Evolutionary conservation across 1,140 invertebrate genomes (phyloP).

Genomic region (Papilio aristodemus): DNA sequence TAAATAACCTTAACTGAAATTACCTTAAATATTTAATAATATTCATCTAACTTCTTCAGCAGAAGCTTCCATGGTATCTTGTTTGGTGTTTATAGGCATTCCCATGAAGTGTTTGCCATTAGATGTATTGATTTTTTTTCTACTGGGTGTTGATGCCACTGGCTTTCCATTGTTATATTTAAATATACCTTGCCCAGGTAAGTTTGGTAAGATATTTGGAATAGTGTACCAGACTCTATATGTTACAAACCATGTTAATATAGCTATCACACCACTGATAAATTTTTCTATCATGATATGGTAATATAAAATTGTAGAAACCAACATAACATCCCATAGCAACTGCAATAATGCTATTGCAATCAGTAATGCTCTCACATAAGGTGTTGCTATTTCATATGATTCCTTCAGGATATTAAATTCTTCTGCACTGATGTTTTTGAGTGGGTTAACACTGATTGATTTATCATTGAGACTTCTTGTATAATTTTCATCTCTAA

Average conservation of each 20-base stretch:
- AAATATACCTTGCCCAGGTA: conserved; percentile 90
- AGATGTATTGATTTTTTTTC: conserved; percentile 63
- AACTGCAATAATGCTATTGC: conserved; percentile 89
- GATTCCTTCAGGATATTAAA: conserved; percentile 85
- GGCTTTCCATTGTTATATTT: conserved; percentile 85
- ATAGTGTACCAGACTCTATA: conserved; percentile 91
- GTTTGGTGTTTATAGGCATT: conserved; percentile 84
- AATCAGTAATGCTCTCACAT: conserved; percentile 90
- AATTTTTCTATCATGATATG: conserved; percentile 98
- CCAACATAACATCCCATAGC: conserved; percentile 96
- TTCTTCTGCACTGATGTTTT: conserved; percentile 85
- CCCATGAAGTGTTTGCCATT: conserved; percentile 88
- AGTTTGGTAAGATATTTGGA: conserved; percentile 82
- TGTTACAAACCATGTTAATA: conserved; percentile 94
- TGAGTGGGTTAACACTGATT: conserved; percentile 84
- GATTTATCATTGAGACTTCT: conserved; percentile 82
- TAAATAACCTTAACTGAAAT: conserved; percentile 2
- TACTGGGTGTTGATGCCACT: conserved; percentile 50
- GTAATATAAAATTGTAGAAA: conserved; percentile 95
- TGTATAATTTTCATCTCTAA: conserved; percentile 89
- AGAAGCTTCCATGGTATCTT: conserved; percentile 50
- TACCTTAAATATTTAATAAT: conserved; percentile 13
- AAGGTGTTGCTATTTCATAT: conserved; percentile 90
- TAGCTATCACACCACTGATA: conserved; percentile 90
- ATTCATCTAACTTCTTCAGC: conserved; percentile 59